Evolutionary conservation across 2,113 vertebrate species (phyloP).

Genomic region (Ellobius talpinus): DNA sequence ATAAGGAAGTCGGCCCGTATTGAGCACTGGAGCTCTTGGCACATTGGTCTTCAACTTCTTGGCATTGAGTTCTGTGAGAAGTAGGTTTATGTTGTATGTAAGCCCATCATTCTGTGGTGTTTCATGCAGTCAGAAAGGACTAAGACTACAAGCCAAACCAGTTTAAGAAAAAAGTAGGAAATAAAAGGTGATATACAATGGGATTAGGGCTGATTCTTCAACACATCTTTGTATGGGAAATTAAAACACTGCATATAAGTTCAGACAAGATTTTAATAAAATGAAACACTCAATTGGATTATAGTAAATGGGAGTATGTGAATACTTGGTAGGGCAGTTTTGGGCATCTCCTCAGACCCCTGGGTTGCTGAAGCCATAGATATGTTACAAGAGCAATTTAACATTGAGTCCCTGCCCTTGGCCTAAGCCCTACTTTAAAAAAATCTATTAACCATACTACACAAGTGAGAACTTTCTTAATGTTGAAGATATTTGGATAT

Average conservation of each 20-base stretch:
- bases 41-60: background rate
- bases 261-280: background rate
- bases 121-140: background rate
- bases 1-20: background rate
- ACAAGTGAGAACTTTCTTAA: slow-evolving; percentile 12
- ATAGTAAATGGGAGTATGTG: background rate
- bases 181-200: background rate
- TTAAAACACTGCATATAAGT: background rate
- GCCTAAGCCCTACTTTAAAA: background rate
- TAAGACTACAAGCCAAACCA: background rate
- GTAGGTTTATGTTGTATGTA: background rate
- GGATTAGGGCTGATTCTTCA: background rate
- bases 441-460: background rate
- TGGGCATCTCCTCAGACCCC: background rate
- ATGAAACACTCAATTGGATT: background rate
- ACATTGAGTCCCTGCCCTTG: background rate
- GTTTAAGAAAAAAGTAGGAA: slow-evolving; percentile 33
- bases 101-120: background rate
- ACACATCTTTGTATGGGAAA: background rate
- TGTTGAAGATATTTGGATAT: slow-evolving; percentile 35
- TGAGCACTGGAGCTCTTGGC: background rate
- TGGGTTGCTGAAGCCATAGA: background rate
- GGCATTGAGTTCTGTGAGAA: background rate
- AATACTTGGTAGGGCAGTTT: background rate
- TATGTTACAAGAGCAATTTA: background rate